A percentile compares a stretch with the other conserved stretches of the same genome.
Conservation (phyloP, 2,797 vertebrate genomes). For the Oophaga sylvatica region DNA sequence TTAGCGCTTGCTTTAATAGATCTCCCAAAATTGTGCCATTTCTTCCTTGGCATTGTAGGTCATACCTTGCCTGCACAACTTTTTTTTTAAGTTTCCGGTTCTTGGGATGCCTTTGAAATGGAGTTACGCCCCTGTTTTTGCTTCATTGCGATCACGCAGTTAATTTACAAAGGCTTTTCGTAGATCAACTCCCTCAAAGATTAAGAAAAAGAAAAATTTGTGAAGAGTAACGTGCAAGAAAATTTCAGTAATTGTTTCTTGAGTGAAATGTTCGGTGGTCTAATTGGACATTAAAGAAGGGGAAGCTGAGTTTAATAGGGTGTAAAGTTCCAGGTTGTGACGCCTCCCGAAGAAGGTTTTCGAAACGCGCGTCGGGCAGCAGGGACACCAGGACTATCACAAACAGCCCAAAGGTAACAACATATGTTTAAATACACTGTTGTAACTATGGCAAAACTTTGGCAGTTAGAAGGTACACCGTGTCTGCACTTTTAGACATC, state of each 20-base stretch:
- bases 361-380: no score
- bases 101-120: neutral
- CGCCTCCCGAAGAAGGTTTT: no score
- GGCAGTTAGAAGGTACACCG: no score
- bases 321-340: slow-evolving; percentile 27
- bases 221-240: neutral
- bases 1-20: no score
- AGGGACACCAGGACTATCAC: no score
- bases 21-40: neutral
- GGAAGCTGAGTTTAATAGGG: neutral
- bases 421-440: no score
- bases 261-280: neutral
- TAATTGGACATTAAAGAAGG: neutral
- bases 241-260: neutral
- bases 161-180: neutral
- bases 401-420: no score
- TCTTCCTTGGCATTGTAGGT: neutral
- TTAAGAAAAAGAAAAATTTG: neutral
- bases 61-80: neutral
- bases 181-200: neutral
- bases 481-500: no score
- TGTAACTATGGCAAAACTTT: no score
- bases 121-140: neutral
- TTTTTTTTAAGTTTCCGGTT: neutral
- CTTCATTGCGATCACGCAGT: no score